Conservation (phyloP, 1,140 invertebrate species). For the Drosophila pectinifera region DNA sequence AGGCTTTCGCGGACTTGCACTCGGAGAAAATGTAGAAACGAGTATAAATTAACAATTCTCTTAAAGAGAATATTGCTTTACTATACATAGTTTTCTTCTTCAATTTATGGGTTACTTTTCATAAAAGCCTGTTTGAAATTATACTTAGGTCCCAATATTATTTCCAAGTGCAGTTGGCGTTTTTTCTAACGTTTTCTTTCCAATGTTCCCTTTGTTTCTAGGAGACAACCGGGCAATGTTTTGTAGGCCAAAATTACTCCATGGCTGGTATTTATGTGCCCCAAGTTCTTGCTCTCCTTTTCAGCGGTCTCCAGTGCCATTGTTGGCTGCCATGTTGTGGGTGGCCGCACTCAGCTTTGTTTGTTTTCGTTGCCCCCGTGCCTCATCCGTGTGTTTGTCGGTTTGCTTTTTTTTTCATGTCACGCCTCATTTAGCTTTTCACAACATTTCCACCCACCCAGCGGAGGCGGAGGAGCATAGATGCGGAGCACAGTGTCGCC, state of each 20-base stretch:
- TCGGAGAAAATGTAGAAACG: not conserved
- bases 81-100: too few species aligned
- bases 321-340: constrained; percentile 55
- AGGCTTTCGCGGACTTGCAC: constrained; percentile 28
- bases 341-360: constrained; percentile 67
- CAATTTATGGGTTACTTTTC: too few species aligned
- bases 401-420: constrained; percentile 61
- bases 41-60: not conserved
- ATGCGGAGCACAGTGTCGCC: constrained; percentile 6
- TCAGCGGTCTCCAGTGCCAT: constrained; percentile 20
- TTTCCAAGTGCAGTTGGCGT: constrained; percentile 2
- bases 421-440: constrained; percentile 81
- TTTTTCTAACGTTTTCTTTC: constrained; percentile 4
- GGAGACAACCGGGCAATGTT: constrained; percentile 21
- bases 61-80: too few species aligned
- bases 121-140: too few species aligned
- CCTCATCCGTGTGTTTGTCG: constrained; percentile 12
- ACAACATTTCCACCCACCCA: constrained; percentile 63
- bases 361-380: constrained; percentile 39
- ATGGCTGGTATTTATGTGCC: constrained; percentile 26
- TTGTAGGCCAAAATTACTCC: constrained; percentile 57
- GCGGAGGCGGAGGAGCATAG: constrained; percentile 3
- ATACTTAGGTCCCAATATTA: too few species aligned
- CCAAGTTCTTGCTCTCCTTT: constrained; percentile 37
- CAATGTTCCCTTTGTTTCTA: constrained; percentile 18